Conservation (phyloP, 2,888 invertebrate genomes). For the Danaus chrysippus region DNA sequence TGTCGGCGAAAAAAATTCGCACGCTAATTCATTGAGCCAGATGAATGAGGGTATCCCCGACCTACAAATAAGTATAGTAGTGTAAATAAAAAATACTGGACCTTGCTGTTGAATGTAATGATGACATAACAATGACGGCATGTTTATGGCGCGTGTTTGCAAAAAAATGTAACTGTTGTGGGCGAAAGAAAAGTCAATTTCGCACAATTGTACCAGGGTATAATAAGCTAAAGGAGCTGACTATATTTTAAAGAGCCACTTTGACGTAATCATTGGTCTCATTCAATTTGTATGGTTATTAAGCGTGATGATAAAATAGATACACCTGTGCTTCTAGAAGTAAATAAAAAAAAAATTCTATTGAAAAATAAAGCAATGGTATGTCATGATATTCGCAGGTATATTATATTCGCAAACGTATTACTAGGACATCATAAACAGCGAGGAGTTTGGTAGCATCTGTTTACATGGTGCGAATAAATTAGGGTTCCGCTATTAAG, state of each 20-base stretch:
- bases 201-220: constrained; percentile 75
- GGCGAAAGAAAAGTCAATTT: constrained; percentile 66
- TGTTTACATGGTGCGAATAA: constrained; percentile 16
- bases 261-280: not conserved
- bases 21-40: constrained; percentile 42
- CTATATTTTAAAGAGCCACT: constrained; percentile 38
- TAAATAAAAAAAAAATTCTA: not conserved
- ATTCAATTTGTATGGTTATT: too few species aligned
- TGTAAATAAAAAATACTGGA: constrained; percentile 50
- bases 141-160: constrained; percentile 61
- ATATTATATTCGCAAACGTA: constrained; percentile 24
- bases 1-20: constrained; percentile 53
- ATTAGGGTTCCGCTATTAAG: constrained; percentile 18
- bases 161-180: constrained; percentile 52
- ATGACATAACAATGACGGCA: constrained; percentile 65
- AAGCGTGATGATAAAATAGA: not conserved
- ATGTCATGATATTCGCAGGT: constrained; percentile 16
- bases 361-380: constrained; percentile 22
- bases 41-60: constrained; percentile 66
- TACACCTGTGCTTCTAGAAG: not conserved
- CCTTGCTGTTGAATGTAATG: constrained; percentile 68
- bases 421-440: constrained; percentile 46
- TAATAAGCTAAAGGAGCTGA: constrained; percentile 48
- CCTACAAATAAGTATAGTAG: constrained; percentile 60
- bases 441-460: constrained; percentile 11